Percentiles rank a stretch among this genome's conserved stretches.
Evolutionary conservation across 2,888 invertebrate species (phyloP).

Genomic region (Elysia crispata): DNA sequence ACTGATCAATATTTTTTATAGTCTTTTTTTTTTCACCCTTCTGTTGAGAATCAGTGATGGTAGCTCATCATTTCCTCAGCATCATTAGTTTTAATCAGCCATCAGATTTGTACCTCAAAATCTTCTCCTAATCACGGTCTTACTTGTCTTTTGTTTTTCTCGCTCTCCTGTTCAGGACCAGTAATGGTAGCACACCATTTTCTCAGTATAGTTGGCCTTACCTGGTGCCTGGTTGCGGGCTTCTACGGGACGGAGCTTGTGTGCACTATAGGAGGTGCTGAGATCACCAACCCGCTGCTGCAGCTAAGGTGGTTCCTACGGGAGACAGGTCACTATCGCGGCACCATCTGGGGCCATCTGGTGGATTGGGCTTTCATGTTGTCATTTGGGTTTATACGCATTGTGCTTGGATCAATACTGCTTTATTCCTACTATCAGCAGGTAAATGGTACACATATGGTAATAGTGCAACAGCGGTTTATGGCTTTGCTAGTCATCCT

Average conservation of each 20-base stretch:
- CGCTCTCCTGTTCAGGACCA: conserved; percentile 63
- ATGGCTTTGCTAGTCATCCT: no score
- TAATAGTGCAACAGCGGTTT: no score
- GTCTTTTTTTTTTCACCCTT: no score
- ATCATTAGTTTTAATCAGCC: no score
- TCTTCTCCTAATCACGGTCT: no score
- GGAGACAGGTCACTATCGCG: conserved; percentile 61
- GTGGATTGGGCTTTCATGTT: conserved; percentile 73
- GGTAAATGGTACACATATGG: conserved; percentile 31
- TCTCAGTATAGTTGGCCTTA: conserved; percentile 70
- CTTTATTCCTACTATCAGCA: conserved; percentile 68
- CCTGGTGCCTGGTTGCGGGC: conserved; percentile 61
- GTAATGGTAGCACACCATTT: conserved; percentile 76
- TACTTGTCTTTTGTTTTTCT: no score
- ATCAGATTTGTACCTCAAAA: no score
- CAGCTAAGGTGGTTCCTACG: conserved; percentile 76
- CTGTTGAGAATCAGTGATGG: no score
- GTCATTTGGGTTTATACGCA: conserved; percentile 70
- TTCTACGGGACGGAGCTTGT: conserved; percentile 74
- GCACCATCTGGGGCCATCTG: conserved; percentile 62
- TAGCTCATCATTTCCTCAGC: no score
- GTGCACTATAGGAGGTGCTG: conserved; percentile 74
- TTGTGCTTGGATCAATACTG: conserved; percentile 68
- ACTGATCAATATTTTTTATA: no score
- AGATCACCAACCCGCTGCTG: conserved; percentile 75